These are phyloP conservation scores for Sula dactylatra DNA, from an alignment of 2,113 vertebrate genomes.

Conservation along the genomic window DNA sequence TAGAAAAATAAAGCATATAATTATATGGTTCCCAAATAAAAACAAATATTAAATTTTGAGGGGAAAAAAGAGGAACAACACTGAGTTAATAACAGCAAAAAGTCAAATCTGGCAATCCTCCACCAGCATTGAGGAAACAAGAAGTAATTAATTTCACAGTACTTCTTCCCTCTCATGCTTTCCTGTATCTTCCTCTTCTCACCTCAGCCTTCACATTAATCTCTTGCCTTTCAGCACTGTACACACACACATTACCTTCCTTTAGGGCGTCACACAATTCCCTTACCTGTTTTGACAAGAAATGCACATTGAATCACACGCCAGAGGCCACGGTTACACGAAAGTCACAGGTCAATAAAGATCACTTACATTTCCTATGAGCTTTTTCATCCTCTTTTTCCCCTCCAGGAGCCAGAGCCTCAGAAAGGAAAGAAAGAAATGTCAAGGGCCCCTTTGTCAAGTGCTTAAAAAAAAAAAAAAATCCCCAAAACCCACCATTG, in stretches of 20 bases:
- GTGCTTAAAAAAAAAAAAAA: slow-evolving; percentile 45
- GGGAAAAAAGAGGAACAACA: not conserved
- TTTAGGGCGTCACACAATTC: slow-evolving; percentile 65
- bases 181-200: slow-evolving; percentile 7
- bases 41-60: not conserved
- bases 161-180: not conserved
- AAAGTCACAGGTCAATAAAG: slow-evolving; percentile 76
- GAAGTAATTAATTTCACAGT: not conserved
- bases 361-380: slow-evolving; percentile 72
- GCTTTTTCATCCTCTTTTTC: slow-evolving; percentile 62
- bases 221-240: slow-evolving; percentile 45
- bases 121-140: not conserved
- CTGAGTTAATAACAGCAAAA: not conserved
- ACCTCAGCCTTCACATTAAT: slow-evolving; percentile 30
- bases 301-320: slow-evolving; percentile 51
- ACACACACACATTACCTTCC: slow-evolving; percentile 23
- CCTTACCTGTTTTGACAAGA: slow-evolving; percentile 74
- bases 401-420: not conserved
- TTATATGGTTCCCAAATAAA: not conserved
- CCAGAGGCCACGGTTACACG: slow-evolving; percentile 70
- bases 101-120: not conserved
- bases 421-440: slow-evolving; percentile 65
- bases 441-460: slow-evolving; percentile 61
- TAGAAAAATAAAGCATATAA: not conserved
- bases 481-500: not conserved